Evolutionary conservation across 2,797 vertebrate genomes (phyloP), one percentile per base, ranked within the genome.

Genomic region (Coccyzus lansbergi): DNA sequence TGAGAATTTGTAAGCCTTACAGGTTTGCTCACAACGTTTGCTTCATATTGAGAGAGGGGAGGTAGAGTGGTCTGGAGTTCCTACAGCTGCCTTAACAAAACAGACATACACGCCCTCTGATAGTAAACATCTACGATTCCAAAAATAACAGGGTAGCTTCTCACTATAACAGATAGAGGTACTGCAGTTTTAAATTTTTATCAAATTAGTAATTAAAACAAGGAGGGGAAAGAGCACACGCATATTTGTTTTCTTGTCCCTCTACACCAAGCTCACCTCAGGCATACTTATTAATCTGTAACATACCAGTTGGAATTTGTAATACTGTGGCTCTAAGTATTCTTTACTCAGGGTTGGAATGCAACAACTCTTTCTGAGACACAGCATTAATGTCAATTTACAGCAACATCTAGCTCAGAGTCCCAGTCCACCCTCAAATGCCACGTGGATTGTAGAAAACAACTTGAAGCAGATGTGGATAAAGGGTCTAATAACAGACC

Each of bases 31-130:
- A 62, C 8, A 44, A 31, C 5, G 64, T 56, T 4, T 67, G 6
- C 14, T 81, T 63, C 14, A 10, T n/a, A 90, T 81, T 69, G 22
- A 65, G 15, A 72, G 5, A 3, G 10, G 36, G 4, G 9, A 88
- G 6, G 2, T 17, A 34, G 10, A 79, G 28, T 4, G 4, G 4
- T 15, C 56, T 34, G 10, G 18, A 83, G 8, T 38, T 75, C 69
- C 51, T 72, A 24, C 3, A 33, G 33, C 21, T 91, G 44, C 25
- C 49, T 20, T 52, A 67, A 22, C 12, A 48, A 10, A 15, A 74
- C 0, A 2, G 12, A 4, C 29, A n/a, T 9, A 36, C 7, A 1
- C 58, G 59, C 11, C 26, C 34, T 58, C 40, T 29, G 22, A 51
- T 36, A 88, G 49, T 36, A 49, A 78, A 69, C 12, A 49, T 0